Conservation (phyloP, 2,113 vertebrate species). For the Bubo bubo region DNA sequence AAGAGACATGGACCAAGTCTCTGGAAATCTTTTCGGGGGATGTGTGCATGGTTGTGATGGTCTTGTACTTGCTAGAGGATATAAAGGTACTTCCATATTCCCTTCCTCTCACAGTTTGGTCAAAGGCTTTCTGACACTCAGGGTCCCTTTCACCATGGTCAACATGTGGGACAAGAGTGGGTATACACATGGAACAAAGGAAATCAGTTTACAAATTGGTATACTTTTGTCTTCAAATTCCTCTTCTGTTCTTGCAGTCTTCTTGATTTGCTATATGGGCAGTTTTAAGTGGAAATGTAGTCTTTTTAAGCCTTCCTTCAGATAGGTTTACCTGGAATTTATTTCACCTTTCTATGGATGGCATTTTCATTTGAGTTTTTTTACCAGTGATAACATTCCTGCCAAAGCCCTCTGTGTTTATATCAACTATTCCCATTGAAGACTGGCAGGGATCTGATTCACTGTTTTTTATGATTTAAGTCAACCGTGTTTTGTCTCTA, state of each 20-base stretch:
- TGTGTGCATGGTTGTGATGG: neutral
- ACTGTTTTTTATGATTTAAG: neutral
- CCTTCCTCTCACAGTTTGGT: neutral
- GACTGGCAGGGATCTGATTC: neutral
- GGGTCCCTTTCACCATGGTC: fast-evolving
- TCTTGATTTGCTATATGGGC: neutral
- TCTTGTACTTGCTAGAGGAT: neutral
- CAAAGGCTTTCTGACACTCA: neutral
- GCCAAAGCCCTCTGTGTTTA: neutral
- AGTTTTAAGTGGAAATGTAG: neutral
- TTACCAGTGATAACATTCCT: neutral
- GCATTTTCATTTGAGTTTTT: neutral
- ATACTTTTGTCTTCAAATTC: neutral
- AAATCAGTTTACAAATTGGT: neutral
- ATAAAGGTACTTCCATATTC: neutral
- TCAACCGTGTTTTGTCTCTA: neutral
- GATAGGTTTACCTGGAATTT: neutral
- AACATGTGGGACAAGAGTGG: neutral
- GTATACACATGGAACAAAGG: neutral
- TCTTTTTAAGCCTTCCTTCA: neutral
- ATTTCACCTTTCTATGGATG: neutral
- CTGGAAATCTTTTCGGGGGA: neutral
- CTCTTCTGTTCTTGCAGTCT: neutral
- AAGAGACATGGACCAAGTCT: neutral
- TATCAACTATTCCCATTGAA: neutral